Evolutionary conservation across 92 coral and sea anemone species (phyloP), one percentile per base, ranked within the genome.

Genomic region (Hydrozoanthus gracilis): DNA sequence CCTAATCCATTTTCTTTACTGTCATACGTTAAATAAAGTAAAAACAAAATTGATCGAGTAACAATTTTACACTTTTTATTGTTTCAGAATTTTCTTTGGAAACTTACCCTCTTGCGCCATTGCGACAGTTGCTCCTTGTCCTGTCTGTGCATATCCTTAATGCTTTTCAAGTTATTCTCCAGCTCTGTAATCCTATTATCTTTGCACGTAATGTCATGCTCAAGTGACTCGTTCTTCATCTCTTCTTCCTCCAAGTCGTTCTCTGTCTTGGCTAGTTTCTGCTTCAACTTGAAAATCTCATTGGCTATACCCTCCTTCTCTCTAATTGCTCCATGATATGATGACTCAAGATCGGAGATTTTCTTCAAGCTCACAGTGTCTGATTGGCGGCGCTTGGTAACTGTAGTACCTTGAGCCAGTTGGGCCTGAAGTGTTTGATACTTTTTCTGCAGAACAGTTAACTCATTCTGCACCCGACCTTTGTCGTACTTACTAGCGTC

Each of bases 281-380:
- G 92, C 72, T 88, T 89, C 67, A 91, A 71, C 77, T 83, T 90
- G 17, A 92, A 84, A 77, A 89, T 67, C 52, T 94, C 95, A 50
- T 93, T 90, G 71, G 88, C 86, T 12, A 93, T 94, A 10, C 88
- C 90, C 73, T 94, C 98, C 50, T 94, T 94, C 49, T 94, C 98
- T 73, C 95, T 88, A 8, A 92, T 77, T 9, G 92, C 93, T 27
- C 80, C 95, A 50, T 94, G 98, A 45, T 87, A 91, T 2, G 90
- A 90, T 10, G 92, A 92, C 72, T 94, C 98, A 15, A 94, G 89
- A 18, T 94, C 98, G n/a, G 89, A 87, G 17, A 90, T 84, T 82
- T 82, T 92, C 89, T 89, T 94, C 47, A 79, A 74, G 44, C 92
- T 87, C 67, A 92, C 91, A 7, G 88, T 89, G 17, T 94, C 95